Evolutionary conservation across 2,113 vertebrate genomes (phyloP), one percentile per base, ranked within the genome.

Genomic region (Bothrops jararaca): DNA sequence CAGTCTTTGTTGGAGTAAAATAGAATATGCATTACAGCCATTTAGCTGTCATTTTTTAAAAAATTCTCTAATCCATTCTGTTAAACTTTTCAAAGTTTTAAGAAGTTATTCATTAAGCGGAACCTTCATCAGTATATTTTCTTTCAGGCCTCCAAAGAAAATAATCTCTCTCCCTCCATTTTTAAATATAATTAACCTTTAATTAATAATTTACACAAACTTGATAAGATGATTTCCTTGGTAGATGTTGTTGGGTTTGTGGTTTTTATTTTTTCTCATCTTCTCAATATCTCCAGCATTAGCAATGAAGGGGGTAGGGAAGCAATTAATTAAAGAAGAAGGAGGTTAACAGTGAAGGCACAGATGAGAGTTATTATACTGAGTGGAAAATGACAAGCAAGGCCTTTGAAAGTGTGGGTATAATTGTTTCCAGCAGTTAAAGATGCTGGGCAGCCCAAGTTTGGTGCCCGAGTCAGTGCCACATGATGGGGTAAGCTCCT

Each of bases 191-290:
- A 93, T 89, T 95, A 95, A 97, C 96, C 94, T 96, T 80, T 80
- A 95, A 64, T 95, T 97, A 95, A 97, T 96, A 97, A 96, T 93
- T 96, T 97, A 96, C 0, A 92, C 92, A 97, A 96, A 97, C 96
- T 94, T 97, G 96, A 96, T 97, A 97, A 97, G 94, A 96, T 94
- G 96, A 94, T 97, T 97, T 97, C 97, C 97, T 97, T 97, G 93
- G 93, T 13, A 24, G 87, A 88, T 93, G 69, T 39, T 74, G n/a
- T 74, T 80, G 15, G 6, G 69, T 39, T 80, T 80, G 34, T 39
- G 34, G 15, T 39, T 56, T 54, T 54, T 54, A 13, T 18, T 54
- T 54, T 54, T 1, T 15, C 92, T 97, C 92, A 95, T 96, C 97
- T 97, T 94, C 91, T 95, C 58, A 56, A 9, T 34, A 97, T 94